Evolutionary conservation across 2,797 vertebrate genomes (phyloP), one percentile per base, ranked within the genome.

Genomic region (Sternotherus odoratus): DNA sequence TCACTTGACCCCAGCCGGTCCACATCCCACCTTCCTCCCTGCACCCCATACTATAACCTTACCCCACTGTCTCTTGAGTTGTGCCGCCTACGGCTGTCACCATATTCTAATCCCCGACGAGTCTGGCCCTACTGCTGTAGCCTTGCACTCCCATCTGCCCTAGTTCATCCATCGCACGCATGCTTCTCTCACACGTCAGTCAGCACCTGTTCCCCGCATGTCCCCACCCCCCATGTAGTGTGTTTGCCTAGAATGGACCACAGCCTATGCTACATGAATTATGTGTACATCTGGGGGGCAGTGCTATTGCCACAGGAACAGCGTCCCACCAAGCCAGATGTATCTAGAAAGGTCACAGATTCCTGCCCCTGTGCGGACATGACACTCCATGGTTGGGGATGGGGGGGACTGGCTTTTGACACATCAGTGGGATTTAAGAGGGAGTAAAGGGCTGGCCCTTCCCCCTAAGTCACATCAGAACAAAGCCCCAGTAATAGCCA

Each of bases 401-500:
- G 26, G 43, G 43, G 8, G 43, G 43, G 5, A 43, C 84, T 12
- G 92, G 90, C 94, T 95, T 91, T 95, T 91, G 90, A 95, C 96
- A 93, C 88, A 92, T 93, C 85, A 89, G 66, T 89, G 57, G 66
- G 88, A 95, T 91, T 79, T n/a, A 82, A 93, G 83, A 1, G 79
- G 93, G 94, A 96, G 92, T 51, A 77, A 93, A 96, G 94, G 87
- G 36, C 81, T 85, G 88, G 93, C 79, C 83, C 92, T 89, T 77
- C 82, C 90, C 89, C 77, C 83, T 57, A 77, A 83, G 79, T 83
- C 90, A 83, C 51, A 83, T 82, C 86, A 69, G 83, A 93, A 87
- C 13, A 91, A 91, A 94, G 89, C 82, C 92, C 94, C 87, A 63
- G 2, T 39, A 54, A 33, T 46, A 86, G 92, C 87, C 90, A 85